Evolutionary conservation across 2,888 invertebrate species (phyloP), one percentile per base, ranked within the genome.

Genomic region (Mellilla xanthometata): DNA sequence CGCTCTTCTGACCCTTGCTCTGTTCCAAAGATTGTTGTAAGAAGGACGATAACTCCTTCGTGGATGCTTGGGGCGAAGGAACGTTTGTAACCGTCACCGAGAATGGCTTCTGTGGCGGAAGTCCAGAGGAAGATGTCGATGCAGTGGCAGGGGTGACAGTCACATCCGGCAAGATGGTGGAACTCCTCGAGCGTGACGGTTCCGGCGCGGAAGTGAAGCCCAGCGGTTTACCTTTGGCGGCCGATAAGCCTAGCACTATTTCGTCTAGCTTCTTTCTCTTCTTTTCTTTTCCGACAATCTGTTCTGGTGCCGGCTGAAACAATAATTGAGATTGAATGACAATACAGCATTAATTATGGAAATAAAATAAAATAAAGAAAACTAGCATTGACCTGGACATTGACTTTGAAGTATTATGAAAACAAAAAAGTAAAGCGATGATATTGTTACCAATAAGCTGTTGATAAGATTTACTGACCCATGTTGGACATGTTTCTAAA

Each of bases 181-280:
- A 92, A 68, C 92, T 93, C 77, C 93, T 93, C 49, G 54, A 72
- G 39, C 70, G 72, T 0, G 90, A 74, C 0, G 90, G 80, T 40
- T 93, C 93, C 42, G 86, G 58, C 10, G 86, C 69, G 3, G 65
- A 46, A 6, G 91, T 90, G 52, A 87, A 79, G 62, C 83, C 87
- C 0, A 91, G 80, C 63, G 82, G 90, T 68, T 94, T 95, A 69
- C 94, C 95, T 81, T 95, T 96, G 1, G 96, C 96, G 6, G 96
- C 96, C 22, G 96, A 96, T 50, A 97, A 81, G 6, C 97, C 97
- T 19, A 97, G 84, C 7, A 97, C 97, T 60, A 97, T 97, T 87
- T 97, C 97, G 73, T 97, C 97, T 27, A 97, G 84, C 74, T 97
- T 97, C 62, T 95, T 93, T 19, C 96, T 93, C 72, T 97, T 97